Evolutionary conservation across 2,113 vertebrate genomes (phyloP).

Genomic region (Silurus glanis): DNA sequence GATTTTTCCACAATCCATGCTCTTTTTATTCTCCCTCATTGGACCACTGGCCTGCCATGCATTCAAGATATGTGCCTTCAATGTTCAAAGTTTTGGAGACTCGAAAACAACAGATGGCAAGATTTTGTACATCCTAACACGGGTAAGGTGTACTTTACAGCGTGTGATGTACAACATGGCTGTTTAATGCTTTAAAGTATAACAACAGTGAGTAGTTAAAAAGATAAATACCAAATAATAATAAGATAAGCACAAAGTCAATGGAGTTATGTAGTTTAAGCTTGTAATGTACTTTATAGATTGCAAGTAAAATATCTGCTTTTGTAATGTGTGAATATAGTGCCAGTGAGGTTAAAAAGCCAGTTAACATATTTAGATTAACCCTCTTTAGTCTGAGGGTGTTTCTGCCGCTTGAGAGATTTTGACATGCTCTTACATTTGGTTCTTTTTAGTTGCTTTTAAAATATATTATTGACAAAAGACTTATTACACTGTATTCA

Average conservation of each 20-base stretch:
- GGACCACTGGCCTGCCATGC: slow-evolving; percentile 32
- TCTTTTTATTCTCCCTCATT: slow-evolving; percentile 51
- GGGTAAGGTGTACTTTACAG: slow-evolving; percentile 57
- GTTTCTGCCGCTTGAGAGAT: no score
- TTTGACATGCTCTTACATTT: no score
- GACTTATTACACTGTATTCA: no score
- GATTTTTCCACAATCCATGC: slow-evolving; percentile 33
- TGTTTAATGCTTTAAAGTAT: not conserved
- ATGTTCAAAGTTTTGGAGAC: slow-evolving; percentile 71
- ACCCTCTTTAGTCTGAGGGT: no score
- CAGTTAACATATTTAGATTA: not conserved
- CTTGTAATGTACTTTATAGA: not conserved
- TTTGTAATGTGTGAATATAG: not conserved
- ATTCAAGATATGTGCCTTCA: slow-evolving; percentile 72
- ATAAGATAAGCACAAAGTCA: not conserved
- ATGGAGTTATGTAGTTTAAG: not conserved
- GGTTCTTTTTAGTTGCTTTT: no score
- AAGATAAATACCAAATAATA: not conserved
- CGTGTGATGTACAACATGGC: no score
- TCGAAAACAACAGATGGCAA: slow-evolving; percentile 64
- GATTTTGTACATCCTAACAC: slow-evolving; percentile 62
- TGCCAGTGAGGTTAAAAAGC: not conserved
- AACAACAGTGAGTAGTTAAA: not conserved
- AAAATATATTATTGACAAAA: no score
- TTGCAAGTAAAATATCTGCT: not conserved